Evolutionary conservation across 2,888 invertebrate genomes (phyloP).

Genomic region (Rhopalosiphum nymphaeae): DNA sequence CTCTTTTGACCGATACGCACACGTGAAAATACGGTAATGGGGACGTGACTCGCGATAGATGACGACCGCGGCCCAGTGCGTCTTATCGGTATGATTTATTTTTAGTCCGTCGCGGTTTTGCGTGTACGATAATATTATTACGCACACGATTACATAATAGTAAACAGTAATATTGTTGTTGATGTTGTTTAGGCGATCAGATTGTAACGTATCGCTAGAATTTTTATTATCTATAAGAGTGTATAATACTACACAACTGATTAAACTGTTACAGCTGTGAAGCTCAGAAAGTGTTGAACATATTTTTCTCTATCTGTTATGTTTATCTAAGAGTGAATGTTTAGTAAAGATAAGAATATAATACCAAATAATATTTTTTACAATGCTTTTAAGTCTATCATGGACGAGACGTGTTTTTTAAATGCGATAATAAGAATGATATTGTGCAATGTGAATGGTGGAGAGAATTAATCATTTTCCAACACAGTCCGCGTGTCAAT

Average conservation of each 20-base stretch:
- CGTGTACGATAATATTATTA: not conserved
- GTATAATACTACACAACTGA: not conserved
- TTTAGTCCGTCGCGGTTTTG: not conserved
- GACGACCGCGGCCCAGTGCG: not conserved
- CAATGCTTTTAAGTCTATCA: not conserved
- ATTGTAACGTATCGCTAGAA: not conserved
- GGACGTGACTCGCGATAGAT: not conserved
- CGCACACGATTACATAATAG: not conserved
- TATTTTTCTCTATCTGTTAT: not conserved
- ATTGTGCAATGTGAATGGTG: not conserved
- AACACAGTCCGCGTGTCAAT: not conserved
- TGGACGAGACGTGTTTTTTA: not conserved
- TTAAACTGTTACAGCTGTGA: not conserved
- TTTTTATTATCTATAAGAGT: no score
- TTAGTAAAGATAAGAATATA: not conserved
- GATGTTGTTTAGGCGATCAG: not conserved
- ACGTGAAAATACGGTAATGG: not conserved
- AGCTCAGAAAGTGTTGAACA: not conserved
- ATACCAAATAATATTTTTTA: not conserved
- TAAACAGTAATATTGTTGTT: not conserved
- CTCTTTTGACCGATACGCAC: not conserved
- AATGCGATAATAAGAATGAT: not conserved
- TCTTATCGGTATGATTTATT: conserved; percentile 23
- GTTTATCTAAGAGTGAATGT: not conserved
- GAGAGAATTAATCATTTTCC: not conserved